Conservation (phyloP, 2,113 vertebrate species). For the Ctenodactylus gundi region DNA sequence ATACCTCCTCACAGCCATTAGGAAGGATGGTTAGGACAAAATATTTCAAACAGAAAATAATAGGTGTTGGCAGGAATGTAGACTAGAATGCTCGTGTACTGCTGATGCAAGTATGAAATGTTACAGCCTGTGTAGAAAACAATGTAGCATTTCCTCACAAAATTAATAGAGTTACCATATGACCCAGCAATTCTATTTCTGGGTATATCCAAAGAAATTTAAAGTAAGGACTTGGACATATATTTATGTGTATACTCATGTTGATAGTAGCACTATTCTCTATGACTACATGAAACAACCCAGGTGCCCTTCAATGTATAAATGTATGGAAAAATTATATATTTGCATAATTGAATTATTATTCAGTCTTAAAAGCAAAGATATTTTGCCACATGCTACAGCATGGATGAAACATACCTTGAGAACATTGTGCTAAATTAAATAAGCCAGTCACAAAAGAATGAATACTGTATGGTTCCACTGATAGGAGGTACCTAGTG, state of each 20-base stretch:
- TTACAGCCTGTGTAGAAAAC: not conserved
- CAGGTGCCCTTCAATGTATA: not conserved
- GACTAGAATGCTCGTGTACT: not conserved
- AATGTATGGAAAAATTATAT: not conserved
- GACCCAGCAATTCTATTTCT: not conserved
- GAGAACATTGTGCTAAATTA: not conserved
- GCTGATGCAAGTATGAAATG: not conserved
- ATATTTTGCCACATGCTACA: not conserved
- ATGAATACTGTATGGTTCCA: not conserved
- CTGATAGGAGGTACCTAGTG: not conserved
- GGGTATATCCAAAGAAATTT: not conserved
- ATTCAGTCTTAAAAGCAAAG: not conserved
- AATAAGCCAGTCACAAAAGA: not conserved
- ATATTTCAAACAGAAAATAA: not conserved
- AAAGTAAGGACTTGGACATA: not conserved
- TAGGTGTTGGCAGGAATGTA: not conserved
- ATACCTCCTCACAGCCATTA: not conserved
- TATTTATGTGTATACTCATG: no score
- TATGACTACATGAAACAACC: not conserved
- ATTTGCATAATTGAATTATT: no score
- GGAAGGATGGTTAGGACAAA: not conserved
- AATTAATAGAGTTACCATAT: not conserved
- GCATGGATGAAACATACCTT: not conserved
- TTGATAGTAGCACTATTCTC: not conserved
- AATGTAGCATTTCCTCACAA: not conserved